Conservation (phyloP, 2,888 invertebrate genomes). For the Deroplatys truncata region DNA sequence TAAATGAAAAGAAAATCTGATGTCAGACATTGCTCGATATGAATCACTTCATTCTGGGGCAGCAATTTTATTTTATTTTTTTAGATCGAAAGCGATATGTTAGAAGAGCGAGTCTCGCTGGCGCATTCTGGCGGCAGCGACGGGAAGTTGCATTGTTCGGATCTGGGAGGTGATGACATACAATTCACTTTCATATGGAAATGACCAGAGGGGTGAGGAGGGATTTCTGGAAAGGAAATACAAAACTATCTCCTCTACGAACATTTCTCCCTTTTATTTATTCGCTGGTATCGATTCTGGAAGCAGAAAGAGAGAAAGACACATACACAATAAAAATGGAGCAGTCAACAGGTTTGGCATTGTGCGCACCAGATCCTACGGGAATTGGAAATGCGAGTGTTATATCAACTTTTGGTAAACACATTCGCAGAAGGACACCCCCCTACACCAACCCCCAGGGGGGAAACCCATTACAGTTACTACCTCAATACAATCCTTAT, state of each 20-base stretch:
- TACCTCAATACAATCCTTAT: no score
- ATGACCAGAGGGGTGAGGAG: not conserved
- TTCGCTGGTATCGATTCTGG: not conserved
- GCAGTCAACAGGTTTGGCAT: not conserved
- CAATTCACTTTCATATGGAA: not conserved
- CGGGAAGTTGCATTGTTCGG: not conserved
- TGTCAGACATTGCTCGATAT: no score
- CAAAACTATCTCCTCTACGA: not conserved
- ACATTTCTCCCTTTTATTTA: not conserved
- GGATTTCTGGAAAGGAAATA: not conserved
- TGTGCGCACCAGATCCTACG: not conserved
- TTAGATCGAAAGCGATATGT: not conserved
- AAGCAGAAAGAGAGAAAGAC: not conserved
- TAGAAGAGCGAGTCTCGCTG: not conserved
- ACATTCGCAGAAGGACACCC: not conserved
- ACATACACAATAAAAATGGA: not conserved
- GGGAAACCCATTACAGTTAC: no score
- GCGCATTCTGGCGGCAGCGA: not conserved
- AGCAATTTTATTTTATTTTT: no score
- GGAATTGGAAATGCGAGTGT: not conserved
- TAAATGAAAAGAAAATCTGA: no score
- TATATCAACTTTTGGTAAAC: not conserved
- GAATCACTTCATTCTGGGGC: no score
- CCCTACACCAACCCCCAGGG: no score
- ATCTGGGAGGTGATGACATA: not conserved